Evolutionary conservation across 1,140 invertebrate species (phyloP).

Genomic region (Limonius californicus): DNA sequence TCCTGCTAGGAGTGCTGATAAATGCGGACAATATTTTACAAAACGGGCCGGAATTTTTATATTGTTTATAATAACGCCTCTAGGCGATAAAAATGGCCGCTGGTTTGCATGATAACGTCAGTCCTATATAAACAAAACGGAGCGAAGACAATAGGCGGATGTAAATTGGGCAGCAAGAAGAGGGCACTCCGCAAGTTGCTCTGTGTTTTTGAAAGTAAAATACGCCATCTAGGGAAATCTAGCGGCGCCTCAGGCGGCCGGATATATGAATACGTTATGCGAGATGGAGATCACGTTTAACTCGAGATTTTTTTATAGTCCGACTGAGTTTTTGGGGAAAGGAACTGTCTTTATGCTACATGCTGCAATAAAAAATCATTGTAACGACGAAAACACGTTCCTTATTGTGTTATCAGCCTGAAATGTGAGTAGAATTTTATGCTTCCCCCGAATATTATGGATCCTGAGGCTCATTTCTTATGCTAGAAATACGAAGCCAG

Average conservation of each 20-base stretch:
- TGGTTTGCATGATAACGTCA: conserved; percentile 19
- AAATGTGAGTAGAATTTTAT: conserved; percentile 1
- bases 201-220: conserved; percentile 33
- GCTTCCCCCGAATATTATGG: neutral
- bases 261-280: conserved; percentile 29
- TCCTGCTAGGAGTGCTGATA: conserved; percentile 12
- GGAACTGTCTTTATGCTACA: conserved; percentile 20
- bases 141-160: conserved; percentile 27
- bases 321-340: conserved; percentile 18
- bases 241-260: conserved; percentile 24
- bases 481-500: neutral
- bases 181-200: conserved; percentile 19
- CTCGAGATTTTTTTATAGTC: conserved; percentile 29
- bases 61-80: conserved; percentile 19
- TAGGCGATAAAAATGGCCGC: conserved; percentile 18
- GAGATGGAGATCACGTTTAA: conserved; percentile 28
- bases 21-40: conserved; percentile 18
- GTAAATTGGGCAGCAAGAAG: conserved; percentile 28
- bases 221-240: conserved; percentile 32
- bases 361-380: conserved; percentile 21
- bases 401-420: conserved; percentile 1
- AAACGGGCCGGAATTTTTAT: conserved; percentile 16
- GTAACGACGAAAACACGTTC: conserved; percentile 13
- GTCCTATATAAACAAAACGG: conserved; percentile 23
- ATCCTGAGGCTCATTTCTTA: neutral